Evolutionary conservation across 2,113 vertebrate genomes (phyloP).

Genomic region (Misgurnus mizolepis): DNA sequence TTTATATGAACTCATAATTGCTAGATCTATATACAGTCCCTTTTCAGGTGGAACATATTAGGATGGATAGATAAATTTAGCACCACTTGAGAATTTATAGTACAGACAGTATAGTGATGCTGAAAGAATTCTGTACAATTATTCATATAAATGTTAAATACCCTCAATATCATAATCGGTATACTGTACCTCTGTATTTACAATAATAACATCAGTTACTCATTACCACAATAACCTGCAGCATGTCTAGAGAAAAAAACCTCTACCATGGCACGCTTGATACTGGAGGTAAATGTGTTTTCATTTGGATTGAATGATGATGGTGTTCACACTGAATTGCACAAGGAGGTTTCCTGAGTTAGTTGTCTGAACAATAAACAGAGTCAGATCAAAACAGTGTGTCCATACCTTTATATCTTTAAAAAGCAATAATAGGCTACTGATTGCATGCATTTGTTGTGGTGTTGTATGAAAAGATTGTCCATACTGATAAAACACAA

Average conservation of each 20-base stretch:
- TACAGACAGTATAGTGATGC: slow-evolving; percentile 58
- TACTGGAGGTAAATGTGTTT: slow-evolving; percentile 75
- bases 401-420: slow-evolving; percentile 1
- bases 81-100: slow-evolving; percentile 47
- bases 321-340: slow-evolving; percentile 68
- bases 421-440: background rate
- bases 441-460: background rate
- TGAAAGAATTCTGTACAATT: slow-evolving; percentile 69
- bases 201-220: slow-evolving; percentile 73
- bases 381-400: slow-evolving; percentile 63
- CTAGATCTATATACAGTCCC: slow-evolving; percentile 46
- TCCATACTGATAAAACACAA: too few relatives aligned
- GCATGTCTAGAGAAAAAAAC: slow-evolving; percentile 80
- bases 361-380: slow-evolving; percentile 76
- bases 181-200: slow-evolving; percentile 69
- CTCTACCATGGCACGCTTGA: slow-evolving; percentile 77
- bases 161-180: slow-evolving; percentile 66
- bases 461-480: background rate
- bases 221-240: slow-evolving; percentile 73
- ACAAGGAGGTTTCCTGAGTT: slow-evolving; percentile 66
- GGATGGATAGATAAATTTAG: slow-evolving; percentile 44
- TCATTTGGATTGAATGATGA: slow-evolving; percentile 77
- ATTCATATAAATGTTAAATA: slow-evolving; percentile 71
- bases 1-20: slow-evolving; percentile 42
- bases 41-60: slow-evolving; percentile 53